phyloP scores from a whole-genome alignment of 2,113 vertebrate genomes.

The Spermophilus dauricus region DNA sequence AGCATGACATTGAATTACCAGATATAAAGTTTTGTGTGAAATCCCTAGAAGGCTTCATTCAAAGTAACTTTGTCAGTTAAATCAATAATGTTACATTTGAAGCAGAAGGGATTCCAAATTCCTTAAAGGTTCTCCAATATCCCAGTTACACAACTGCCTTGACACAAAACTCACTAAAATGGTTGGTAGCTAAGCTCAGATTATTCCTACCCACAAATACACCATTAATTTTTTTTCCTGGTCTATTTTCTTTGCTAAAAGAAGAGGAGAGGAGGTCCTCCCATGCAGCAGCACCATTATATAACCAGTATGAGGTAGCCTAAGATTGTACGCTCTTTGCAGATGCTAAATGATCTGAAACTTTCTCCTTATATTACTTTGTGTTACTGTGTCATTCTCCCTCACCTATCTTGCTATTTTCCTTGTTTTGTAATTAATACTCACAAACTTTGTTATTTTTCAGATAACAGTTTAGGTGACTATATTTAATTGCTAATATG shows the following conservation, averaged over 20 bases:
- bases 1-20: neutral
- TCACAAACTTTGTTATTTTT: neutral
- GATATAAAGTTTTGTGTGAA: neutral
- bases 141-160: neutral
- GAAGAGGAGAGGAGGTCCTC: neutral
- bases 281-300: too few relatives aligned
- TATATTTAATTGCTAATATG: neutral
- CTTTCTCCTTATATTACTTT: neutral
- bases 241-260: neutral
- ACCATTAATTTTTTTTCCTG: neutral
- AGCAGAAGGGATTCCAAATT: neutral
- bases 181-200: neutral
- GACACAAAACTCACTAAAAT: neutral
- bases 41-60: rapidly evolving
- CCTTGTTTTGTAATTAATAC: neutral
- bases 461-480: neutral
- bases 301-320: rapidly evolving
- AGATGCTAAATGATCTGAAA: neutral
- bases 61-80: neutral
- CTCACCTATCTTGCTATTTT: neutral
- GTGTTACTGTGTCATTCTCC: neutral
- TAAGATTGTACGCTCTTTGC: neutral
- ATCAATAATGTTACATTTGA: neutral
- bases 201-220: neutral
- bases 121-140: rapidly evolving